Evolutionary conservation across 2,113 vertebrate genomes (phyloP), one percentile per base, ranked within the genome.

Genomic region (Muntiacus muntjak): DNA sequence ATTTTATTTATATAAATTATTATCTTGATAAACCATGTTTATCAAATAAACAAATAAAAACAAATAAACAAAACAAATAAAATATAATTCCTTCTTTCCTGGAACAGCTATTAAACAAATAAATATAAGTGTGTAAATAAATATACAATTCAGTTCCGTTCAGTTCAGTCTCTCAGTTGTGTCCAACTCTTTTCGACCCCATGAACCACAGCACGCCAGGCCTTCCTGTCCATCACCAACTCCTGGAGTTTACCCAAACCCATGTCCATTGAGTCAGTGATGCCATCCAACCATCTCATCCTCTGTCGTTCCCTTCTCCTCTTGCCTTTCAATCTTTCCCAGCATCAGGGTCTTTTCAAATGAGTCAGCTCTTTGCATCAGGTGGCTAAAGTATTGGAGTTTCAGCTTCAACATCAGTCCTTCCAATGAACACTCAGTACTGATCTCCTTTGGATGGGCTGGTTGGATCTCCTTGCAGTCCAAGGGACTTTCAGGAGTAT

Each of bases 151-250:
- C 19, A 71, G 62, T 64, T 71, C 19, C 21, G 15, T 64, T 64
- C 30, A 67, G n/a, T 71, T 71, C 19, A 40, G n/a, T 71, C n/a
- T 6, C 19, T 71, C 19, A 40, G 19, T 23, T 1, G 25, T 26
- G 8, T 58, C 57, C 3, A 2, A 40, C 10, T 40, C n/a, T 71
- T 6, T 71, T n/a, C 0, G 2, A 40, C n/a, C 10, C 67, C 1
- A 0, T 71, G n/a, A n/a, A 71, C 67, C 6, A 11, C 21, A 71
- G 67, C n/a, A 40, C 5, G 6, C n/a, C 19, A 71, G n/a, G 19
- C 67, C n/a, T 71, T n/a, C 19, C n/a, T 71, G 67, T 71, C 67
- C 19, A 71, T 12, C n/a, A 71, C 67, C 19, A 71, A 13, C n/a
- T 23, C 19, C 67, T 0, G 0, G 67, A 71, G 67, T 23, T 11